These are phyloP conservation scores for Parascotia fuliginaria DNA, from an alignment of 2,888 invertebrate species.

Conservation along the genomic window DNA sequence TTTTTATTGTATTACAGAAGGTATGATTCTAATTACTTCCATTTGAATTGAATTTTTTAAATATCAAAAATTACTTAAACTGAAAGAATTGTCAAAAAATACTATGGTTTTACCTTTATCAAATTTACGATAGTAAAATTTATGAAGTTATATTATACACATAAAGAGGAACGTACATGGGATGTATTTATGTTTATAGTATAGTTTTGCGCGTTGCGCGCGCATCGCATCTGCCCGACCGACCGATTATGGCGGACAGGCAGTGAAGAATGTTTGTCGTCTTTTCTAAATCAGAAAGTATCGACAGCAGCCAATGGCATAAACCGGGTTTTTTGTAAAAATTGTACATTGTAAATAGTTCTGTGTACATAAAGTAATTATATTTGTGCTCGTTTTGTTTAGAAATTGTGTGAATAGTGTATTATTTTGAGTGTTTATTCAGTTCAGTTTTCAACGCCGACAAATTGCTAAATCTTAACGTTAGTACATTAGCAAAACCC, in stretches of 20 bases:
- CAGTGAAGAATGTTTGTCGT: conserved; percentile 83
- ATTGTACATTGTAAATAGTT: conserved; percentile 91
- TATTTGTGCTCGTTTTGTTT: conserved; percentile 88
- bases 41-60: too few species aligned
- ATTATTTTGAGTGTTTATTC: conserved; percentile 86
- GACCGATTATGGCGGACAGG: conserved; percentile 85
- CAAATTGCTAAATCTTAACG: conserved; percentile 73
- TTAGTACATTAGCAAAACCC: conserved; percentile 77
- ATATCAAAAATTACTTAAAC: too few species aligned
- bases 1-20: too few species aligned
- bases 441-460: conserved; percentile 88
- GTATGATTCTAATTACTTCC: too few species aligned
- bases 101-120: too few species aligned
- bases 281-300: conserved; percentile 86
- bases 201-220: conserved; percentile 84
- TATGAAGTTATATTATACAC: conserved; percentile 6
- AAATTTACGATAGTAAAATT: background rate
- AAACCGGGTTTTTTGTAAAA: conserved; percentile 87
- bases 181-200: conserved; percentile 78
- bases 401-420: conserved; percentile 87
- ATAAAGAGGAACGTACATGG: conserved; percentile 37
- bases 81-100: too few species aligned
- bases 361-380: conserved; percentile 90
- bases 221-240: conserved; percentile 83
- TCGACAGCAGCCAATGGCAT: conserved; percentile 89